A percentile compares a stretch with the other conserved stretches of the same genome.
Evolutionary conservation across 2,797 vertebrate species (phyloP).

Genomic region (Eulemur mongoz): DNA sequence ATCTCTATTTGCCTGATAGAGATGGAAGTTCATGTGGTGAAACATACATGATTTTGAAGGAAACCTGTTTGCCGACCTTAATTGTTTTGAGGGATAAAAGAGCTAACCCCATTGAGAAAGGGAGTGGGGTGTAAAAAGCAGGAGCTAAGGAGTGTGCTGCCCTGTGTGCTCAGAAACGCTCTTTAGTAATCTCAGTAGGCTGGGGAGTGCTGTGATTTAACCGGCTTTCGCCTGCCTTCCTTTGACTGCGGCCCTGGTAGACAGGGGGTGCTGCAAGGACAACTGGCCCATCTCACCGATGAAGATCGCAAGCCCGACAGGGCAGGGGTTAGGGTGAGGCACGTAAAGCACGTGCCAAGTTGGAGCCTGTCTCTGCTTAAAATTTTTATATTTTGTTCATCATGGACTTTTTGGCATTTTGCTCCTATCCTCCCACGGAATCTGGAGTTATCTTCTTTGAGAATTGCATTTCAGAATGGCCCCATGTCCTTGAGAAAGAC

Average conservation of each 20-base stretch:
- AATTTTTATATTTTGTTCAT: background rate
- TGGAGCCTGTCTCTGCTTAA: background rate
- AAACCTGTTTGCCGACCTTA: background rate
- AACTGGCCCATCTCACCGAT: background rate
- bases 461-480: background rate
- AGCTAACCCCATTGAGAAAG: background rate
- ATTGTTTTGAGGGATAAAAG: background rate
- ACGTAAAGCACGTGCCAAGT: background rate
- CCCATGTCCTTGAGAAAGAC: background rate
- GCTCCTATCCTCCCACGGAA: too few species aligned
- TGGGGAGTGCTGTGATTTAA: background rate
- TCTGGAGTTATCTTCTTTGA: too few species aligned
- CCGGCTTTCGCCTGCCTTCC: background rate
- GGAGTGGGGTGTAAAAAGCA: background rate
- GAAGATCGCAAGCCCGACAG: background rate
- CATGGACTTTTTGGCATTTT: background rate
- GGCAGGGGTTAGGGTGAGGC: background rate
- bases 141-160: background rate
- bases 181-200: background rate
- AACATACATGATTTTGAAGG: background rate
- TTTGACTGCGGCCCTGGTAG: background rate
- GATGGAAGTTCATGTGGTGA: background rate
- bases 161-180: background rate
- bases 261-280: rapidly evolving
- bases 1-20: background rate